phyloP scores from a whole-genome alignment of 2,113 vertebrate genomes.

The Myodes glareolus region DNA sequence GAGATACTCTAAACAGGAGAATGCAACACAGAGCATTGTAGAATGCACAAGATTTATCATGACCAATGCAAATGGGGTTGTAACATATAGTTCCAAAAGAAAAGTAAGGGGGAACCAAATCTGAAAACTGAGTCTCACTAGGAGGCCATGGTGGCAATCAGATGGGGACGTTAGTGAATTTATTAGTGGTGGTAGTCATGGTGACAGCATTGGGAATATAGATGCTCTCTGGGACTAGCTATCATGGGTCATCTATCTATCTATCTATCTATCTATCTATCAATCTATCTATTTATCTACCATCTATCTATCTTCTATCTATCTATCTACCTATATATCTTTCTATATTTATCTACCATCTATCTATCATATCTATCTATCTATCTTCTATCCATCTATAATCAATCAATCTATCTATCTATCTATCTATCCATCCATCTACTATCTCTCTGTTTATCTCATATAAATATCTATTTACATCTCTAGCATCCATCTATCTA shows the following conservation, averaged over 20 bases:
- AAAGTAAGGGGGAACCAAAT: background rate
- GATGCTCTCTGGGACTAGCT: background rate
- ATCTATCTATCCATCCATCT: background rate
- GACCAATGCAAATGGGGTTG: too few species aligned
- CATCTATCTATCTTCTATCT: background rate
- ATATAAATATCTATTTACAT: background rate
- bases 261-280: background rate
- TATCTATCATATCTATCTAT: background rate
- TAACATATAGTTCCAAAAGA: background rate
- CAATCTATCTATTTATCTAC: background rate
- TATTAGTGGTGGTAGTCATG: background rate
- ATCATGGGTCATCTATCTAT: background rate
- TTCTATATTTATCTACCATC: background rate
- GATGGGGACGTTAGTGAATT: background rate
- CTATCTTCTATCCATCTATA: background rate
- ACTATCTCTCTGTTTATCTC: background rate
- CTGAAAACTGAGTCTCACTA: background rate
- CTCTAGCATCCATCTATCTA: background rate
- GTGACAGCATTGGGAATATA: background rate
- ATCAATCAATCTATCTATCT: background rate
- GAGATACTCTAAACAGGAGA: background rate
- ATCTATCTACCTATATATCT: background rate
- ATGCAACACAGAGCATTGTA: too few species aligned
- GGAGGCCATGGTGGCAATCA: background rate
- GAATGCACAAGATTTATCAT: background rate